Conservation (phyloP, 1,140 invertebrate genomes). For the Aphelenchoides fujianensis region DNA sequence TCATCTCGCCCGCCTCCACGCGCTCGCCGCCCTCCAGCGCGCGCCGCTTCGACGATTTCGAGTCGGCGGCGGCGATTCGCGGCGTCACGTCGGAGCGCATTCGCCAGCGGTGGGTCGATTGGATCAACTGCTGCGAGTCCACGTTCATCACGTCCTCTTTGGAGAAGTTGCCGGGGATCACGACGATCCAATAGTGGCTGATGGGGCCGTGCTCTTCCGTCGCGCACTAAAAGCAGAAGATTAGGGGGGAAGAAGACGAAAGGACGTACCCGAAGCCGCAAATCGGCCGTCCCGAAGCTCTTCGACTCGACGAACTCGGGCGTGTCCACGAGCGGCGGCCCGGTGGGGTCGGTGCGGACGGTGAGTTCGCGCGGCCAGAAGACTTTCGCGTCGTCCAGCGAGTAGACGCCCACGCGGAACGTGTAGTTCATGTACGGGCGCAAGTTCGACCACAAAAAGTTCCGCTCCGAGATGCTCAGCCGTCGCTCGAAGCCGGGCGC, state of each 20-base stretch:
- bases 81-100: not conserved
- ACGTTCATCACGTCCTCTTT: constrained; percentile 64
- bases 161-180: constrained; percentile 80
- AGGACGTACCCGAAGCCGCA: constrained; percentile 13
- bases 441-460: constrained; percentile 49
- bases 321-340: constrained; percentile 58
- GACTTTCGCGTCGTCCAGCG: constrained; percentile 40
- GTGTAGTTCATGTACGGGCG: constrained; percentile 60
- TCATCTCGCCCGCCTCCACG: constrained; percentile 5
- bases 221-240: constrained; percentile 82
- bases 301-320: constrained; percentile 52
- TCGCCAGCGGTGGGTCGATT: not conserved
- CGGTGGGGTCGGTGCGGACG: constrained; percentile 57
- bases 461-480: constrained; percentile 37
- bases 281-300: constrained; percentile 37
- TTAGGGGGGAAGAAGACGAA: constrained; percentile 8
- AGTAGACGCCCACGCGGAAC: constrained; percentile 55
- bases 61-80: not conserved
- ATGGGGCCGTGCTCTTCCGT: constrained; percentile 98
- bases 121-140: constrained; percentile 31
- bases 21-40: not conserved
- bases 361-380: constrained; percentile 56
- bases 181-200: constrained; percentile 90
- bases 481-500: constrained; percentile 52
- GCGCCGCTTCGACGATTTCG: not conserved